Evolutionary conservation across 2,888 invertebrate species (phyloP).

Genomic region (Electrophaes corylata): DNA sequence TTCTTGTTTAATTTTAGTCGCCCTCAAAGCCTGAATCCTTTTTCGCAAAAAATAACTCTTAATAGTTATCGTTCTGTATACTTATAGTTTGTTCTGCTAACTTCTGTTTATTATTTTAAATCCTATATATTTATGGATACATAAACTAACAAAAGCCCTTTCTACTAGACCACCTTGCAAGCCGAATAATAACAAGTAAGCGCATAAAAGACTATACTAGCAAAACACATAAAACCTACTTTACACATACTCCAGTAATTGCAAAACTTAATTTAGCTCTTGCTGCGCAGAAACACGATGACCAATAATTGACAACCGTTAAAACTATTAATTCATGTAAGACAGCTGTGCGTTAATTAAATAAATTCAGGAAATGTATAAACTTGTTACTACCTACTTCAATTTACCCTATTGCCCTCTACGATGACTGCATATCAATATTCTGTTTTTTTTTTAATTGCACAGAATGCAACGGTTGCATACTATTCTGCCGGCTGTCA

Average conservation of each 20-base stretch:
- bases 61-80: background rate
- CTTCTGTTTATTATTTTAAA: background rate
- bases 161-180: slow-evolving; percentile 4
- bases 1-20: slow-evolving; percentile 8
- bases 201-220: background rate
- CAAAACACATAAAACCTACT: background rate
- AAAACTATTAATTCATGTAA: slow-evolving; percentile 31
- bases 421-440: slow-evolving; percentile 50
- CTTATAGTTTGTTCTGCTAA: background rate
- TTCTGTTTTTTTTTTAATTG: slow-evolving; percentile 51
- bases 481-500: slow-evolving; percentile 45
- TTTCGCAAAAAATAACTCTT: background rate
- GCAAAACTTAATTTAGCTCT: slow-evolving; percentile 8
- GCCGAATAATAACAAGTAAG: slow-evolving; percentile 4
- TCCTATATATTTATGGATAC: no score
- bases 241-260: background rate
- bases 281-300: slow-evolving; percentile 2
- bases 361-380: slow-evolving; percentile 51
- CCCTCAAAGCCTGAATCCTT: background rate
- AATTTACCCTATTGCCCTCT: slow-evolving; percentile 50
- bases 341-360: slow-evolving; percentile 50
- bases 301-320: slow-evolving; percentile 26
- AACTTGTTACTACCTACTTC: slow-evolving; percentile 36
- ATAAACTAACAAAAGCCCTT: background rate
- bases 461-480: slow-evolving; percentile 51